A percentile compares a stretch with the other conserved stretches of the same genome.
Conservation (phyloP, 2,888 invertebrate genomes). For the Leptura quadrifasciata region DNA sequence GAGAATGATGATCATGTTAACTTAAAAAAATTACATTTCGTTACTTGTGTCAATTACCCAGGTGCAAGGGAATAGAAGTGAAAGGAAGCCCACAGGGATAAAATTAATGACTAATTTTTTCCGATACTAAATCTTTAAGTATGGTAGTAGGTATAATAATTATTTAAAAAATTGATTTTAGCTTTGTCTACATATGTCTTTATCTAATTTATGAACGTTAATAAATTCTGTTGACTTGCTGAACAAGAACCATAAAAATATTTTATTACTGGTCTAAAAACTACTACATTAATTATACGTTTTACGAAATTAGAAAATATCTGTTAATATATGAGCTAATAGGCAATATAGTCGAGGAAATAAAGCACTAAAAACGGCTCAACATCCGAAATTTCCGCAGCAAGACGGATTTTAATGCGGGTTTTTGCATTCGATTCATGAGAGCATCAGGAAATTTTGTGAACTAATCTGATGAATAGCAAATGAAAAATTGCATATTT, state of each 20-base stretch:
- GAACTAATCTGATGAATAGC: no score
- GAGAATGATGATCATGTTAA: no score
- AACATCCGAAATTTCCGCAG: no score
- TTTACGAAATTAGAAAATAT: neutral
- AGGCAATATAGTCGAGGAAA: neutral
- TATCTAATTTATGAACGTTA: neutral
- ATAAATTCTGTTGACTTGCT: neutral
- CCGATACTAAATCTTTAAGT: neutral
- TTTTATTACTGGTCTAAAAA: neutral
- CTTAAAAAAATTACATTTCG: no score
- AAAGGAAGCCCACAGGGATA: neutral
- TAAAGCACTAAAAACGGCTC: no score
- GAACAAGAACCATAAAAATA: neutral
- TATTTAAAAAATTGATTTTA: neutral
- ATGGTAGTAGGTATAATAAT: neutral
- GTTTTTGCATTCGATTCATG: no score
- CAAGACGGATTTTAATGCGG: no score
- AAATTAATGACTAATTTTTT: neutral
- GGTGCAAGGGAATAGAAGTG: neutral
- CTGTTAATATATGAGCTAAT: neutral
- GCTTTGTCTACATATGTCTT: neutral
- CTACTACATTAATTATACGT: neutral
- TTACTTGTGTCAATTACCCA: no score
- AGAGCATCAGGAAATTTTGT: no score
- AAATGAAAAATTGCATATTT: no score